Evolutionary conservation across 1,140 invertebrate genomes (phyloP), one percentile per base, ranked within the genome.

Genomic region (Eriocheir sinensis): DNA sequence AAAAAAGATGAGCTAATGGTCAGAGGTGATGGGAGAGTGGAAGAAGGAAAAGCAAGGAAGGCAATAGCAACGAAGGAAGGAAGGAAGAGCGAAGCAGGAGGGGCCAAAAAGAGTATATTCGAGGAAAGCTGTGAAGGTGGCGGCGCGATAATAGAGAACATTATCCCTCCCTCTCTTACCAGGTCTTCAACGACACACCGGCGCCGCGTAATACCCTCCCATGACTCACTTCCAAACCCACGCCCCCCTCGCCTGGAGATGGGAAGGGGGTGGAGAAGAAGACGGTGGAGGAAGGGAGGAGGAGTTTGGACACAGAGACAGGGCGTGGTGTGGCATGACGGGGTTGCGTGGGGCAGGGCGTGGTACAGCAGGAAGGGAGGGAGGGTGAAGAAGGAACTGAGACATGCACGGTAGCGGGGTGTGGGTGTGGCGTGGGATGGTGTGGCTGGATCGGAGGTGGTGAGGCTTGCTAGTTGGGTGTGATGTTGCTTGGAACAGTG

Each of bases 101-200:
- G n/a, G n/a, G n/a, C n/a, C n/a, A n/a, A n/a, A n/a, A n/a, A n/a
- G n/a, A n/a, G n/a, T n/a, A n/a, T n/a, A n/a, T n/a, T n/a, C 0
- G 21, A 72, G 60, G 60, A n/a, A n/a, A 72, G 27, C 21, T n/a
- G 60, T 21, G n/a, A 72, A n/a, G 60, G 60, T 72, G 27, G n/a
- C n/a, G 60, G 60, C n/a, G 60, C 17, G 60, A 72, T 72, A 72
- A 72, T 72, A n/a, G 60, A 12, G 12, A 2, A n/a, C 60, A 72
- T 72, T 72, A 72, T 72, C 60, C 60, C 60, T 72, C 60, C 27
- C 60, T 72, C 60, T 72, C 60, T 72, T n/a, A 72, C 60, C 17
- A 27, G 21, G 21, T 53, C 21, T 53, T 17, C 12, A 53, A 53
- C 48, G 48, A 53, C 48, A 53, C 12, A 17, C 48, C 21, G 9